These are phyloP conservation scores for Tupaia chinensis DNA, from an alignment of 2,113 vertebrate species.

Conservation along the genomic window DNA sequence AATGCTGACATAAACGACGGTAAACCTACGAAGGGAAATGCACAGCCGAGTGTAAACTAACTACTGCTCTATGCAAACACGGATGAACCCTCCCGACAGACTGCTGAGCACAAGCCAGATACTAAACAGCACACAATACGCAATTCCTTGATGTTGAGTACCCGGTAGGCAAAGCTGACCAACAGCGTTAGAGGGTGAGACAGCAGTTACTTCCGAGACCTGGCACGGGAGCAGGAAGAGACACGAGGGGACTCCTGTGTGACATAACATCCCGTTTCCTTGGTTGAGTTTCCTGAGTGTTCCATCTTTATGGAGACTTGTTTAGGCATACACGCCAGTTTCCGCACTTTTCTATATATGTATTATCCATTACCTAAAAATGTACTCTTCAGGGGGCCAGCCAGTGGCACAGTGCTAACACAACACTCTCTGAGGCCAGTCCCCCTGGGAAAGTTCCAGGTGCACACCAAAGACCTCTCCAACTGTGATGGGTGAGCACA, in stretches of 20 bases:
- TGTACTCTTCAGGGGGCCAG: background rate
- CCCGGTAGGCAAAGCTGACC: background rate
- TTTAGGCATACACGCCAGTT: background rate
- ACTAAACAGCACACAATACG: background rate
- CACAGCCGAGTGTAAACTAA: background rate
- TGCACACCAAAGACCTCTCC: no score
- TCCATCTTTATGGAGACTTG: conserved; percentile 36
- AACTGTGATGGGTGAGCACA: no score
- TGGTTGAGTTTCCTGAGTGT: background rate
- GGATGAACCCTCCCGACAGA: background rate
- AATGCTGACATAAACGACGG: background rate
- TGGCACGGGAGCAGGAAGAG: background rate
- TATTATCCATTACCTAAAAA: background rate
- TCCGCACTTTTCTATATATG: background rate
- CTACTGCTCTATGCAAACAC: background rate
- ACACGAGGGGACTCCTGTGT: background rate
- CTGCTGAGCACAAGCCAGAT: background rate
- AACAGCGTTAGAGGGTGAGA: background rate
- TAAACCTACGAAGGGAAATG: background rate
- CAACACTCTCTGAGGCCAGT: no score
- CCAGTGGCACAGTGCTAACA: no score
- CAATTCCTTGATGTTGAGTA: background rate
- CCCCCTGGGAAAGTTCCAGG: no score
- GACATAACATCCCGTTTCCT: background rate
- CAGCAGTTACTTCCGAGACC: background rate